Evolutionary conservation across 2,888 invertebrate species (phyloP).

Genomic region (Macrophya alboannulata): DNA sequence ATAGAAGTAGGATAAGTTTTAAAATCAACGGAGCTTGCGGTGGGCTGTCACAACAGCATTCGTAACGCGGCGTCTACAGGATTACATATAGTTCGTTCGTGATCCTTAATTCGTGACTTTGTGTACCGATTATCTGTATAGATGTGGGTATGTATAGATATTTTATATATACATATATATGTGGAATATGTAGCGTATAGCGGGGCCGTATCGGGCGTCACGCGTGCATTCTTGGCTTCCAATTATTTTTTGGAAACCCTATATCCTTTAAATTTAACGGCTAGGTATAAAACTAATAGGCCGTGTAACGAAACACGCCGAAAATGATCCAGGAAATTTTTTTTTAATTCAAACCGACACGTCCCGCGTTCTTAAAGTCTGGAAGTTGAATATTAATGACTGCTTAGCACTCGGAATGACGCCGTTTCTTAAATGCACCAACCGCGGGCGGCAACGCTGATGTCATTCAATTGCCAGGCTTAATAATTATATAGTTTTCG

Average conservation of each 20-base stretch:
- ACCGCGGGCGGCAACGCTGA: constrained; percentile 33
- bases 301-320: constrained; percentile 53
- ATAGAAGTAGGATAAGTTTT: constrained; percentile 28
- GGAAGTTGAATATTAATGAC: constrained; percentile 68
- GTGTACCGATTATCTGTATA: neutral
- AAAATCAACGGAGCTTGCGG: neutral
- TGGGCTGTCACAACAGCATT: constrained; percentile 49
- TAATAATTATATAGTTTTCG: constrained; percentile 44
- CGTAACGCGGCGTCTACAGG: constrained; percentile 39
- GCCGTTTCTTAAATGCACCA: constrained; percentile 50
- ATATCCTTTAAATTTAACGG: constrained; percentile 58
- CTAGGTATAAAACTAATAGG: constrained; percentile 55
- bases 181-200: neutral
- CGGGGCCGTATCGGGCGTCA: constrained; percentile 22
- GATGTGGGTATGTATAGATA: neutral
- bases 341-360: constrained; percentile 48
- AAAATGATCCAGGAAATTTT: constrained; percentile 48
- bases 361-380: constrained; percentile 39
- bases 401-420: constrained; percentile 57
- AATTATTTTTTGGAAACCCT: constrained; percentile 57
- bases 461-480: constrained; percentile 43
- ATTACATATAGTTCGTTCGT: neutral
- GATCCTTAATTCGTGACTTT: constrained; percentile 30
- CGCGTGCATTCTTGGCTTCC: constrained; percentile 54
- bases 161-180: neutral